Percentiles rank a stretch among this genome's conserved stretches.
phyloP scores from a whole-genome alignment of 2,113 vertebrate genomes.

The Oreochromis aureus region DNA sequence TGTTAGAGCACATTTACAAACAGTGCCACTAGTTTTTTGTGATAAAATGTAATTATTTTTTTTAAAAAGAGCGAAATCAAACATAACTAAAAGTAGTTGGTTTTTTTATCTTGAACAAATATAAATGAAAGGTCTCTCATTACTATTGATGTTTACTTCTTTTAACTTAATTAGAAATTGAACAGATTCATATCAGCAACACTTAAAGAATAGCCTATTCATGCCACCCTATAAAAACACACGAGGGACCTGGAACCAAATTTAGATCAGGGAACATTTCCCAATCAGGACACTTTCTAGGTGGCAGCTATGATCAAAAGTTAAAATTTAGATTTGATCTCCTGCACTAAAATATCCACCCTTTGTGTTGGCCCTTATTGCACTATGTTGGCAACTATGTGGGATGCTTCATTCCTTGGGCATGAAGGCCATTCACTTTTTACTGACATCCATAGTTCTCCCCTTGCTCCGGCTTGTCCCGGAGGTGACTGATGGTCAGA shows the following conservation, averaged over 20 bases:
- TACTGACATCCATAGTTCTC: neutral
- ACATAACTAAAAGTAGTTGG: fast-evolving
- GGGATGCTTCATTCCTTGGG: neutral
- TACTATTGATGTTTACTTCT: neutral
- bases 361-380: neutral
- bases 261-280: neutral
- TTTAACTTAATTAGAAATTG: neutral
- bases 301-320: neutral
- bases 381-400: neutral
- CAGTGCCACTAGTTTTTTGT: neutral
- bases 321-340: neutral
- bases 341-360: neutral
- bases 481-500: neutral
- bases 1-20: neutral
- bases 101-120: neutral
- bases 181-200: neutral
- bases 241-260: fast-evolving
- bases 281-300: neutral
- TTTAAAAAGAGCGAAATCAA: fast-evolving
- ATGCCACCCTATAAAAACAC: neutral
- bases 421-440: neutral
- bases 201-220: neutral
- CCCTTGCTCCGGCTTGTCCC: neutral
- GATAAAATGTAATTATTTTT: neutral
- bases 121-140: neutral